phyloP scores from a whole-genome alignment of 2,888 invertebrate genomes.

The Idaea biselata region DNA sequence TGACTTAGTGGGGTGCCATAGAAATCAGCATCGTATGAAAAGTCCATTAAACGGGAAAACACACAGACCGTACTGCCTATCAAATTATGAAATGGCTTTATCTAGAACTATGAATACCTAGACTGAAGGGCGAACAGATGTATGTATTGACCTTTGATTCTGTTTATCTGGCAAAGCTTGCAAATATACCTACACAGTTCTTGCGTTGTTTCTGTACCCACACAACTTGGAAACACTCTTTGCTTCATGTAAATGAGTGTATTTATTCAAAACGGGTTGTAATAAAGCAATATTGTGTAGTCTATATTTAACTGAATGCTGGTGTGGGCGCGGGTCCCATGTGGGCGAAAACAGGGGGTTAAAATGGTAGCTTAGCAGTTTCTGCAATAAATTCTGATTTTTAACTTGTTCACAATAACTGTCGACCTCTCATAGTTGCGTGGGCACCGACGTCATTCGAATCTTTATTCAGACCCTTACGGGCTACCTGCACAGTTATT shows the following conservation, averaged over 20 bases:
- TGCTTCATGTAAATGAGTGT: background rate
- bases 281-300: background rate
- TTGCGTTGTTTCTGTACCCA: background rate
- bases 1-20: too few species aligned
- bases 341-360: too few species aligned
- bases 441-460: too few species aligned
- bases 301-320: background rate
- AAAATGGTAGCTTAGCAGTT: too few species aligned
- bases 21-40: too few species aligned
- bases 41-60: background rate
- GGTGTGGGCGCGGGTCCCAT: background rate
- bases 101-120: background rate
- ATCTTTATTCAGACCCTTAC: too few species aligned
- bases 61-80: background rate
- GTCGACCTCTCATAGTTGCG: too few species aligned
- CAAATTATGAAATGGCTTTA: too few species aligned
- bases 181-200: background rate
- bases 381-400: too few species aligned
- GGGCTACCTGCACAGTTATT: too few species aligned
- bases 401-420: too few species aligned
- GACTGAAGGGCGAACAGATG: background rate
- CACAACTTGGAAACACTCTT: background rate
- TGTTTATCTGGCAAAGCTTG: background rate
- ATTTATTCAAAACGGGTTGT: background rate
- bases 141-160: background rate